These are phyloP conservation scores for Lithophane semibrunnea DNA, from an alignment of 2,888 invertebrate species.

Conservation along the genomic window DNA sequence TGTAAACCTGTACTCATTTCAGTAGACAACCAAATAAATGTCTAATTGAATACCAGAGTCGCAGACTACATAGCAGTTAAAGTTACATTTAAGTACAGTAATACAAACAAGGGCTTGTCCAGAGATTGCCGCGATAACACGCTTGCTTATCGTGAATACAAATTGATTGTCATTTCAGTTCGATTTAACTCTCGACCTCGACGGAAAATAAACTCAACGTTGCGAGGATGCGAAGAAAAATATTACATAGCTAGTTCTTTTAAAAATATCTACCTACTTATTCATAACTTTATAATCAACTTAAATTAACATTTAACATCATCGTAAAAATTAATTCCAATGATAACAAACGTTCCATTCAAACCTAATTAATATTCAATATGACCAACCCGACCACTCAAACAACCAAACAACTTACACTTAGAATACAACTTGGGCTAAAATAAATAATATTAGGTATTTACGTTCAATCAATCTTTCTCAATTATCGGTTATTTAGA, in stretches of 20 bases:
- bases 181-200: conserved; percentile 61
- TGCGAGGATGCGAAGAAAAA: conserved; percentile 7
- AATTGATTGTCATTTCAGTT: conserved; percentile 80
- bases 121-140: conserved; percentile 77
- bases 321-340: background rate
- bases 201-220: conserved; percentile 29
- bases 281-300: background rate
- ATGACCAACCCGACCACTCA: too few relatives aligned
- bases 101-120: conserved; percentile 68
- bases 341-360: background rate
- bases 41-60: conserved; percentile 28
- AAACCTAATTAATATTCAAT: background rate
- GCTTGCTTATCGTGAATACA: conserved; percentile 80
- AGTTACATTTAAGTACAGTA: conserved; percentile 18
- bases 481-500: conserved; percentile 14
- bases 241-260: conserved; percentile 15
- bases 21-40: conserved; percentile 20
- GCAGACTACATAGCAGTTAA: conserved; percentile 9
- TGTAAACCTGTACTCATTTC: conserved; percentile 24
- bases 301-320: background rate
- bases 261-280: background rate
- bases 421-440: background rate
- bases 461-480: conserved; percentile 7
- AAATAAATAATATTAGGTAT: background rate
- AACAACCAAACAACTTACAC: background rate